Base-by-base conservation (phyloP, 2,113 vertebrate species). In the Gnathonemus echidnorhynchus region DNA sequence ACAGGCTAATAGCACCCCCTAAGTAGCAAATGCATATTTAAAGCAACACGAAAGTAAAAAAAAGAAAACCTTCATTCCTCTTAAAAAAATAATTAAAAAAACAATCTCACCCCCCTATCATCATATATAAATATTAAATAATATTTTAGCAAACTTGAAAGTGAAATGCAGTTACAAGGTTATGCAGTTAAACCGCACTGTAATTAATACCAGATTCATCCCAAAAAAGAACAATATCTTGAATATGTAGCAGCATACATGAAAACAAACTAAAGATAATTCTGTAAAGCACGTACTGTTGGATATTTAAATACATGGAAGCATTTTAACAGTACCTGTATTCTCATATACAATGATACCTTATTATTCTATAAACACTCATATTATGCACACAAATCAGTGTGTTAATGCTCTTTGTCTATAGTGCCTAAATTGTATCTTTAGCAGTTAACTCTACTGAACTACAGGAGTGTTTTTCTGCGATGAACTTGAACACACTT, bases 261-360 rank as follows among this genome's bases (percentile, higher is more conserved):
- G 48, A 49, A 86, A 50, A n/a, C 84, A 86, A 86, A n/a, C 21
- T 86, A 86, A 48, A 49, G 10, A 86, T 49, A 86, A n/a, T 86
- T 48, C 45, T n/a, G 19, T 48, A 85, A 27, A n/a, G 46, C 11
- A 50, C 5, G 7, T 85, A 27, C 84, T 86, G 45, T 50, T 27
- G 24, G 46, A 50, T 86, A 50, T 86, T 86, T 86, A 48, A 86
- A 86, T 50, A 86, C 48, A 49, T 86, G 84, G 84, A 86, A 86
- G 84, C 84, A 86, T 86, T 86, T 86, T 86, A n/a, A 86, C 45
- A 86, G 84, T 86, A 86, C 84, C 84, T 86, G 84, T 86, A 86
- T 86, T 86, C 50, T 50, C 84, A 86, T 86, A 49, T 86, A 86
- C 84, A 86, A n/a, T 50, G 74, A 80, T 80, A 50, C n/a, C 1